A percentile compares a stretch with the other conserved stretches of the same genome.
Conservation (phyloP, 2,888 invertebrate species). For the Chirona hameri region DNA sequence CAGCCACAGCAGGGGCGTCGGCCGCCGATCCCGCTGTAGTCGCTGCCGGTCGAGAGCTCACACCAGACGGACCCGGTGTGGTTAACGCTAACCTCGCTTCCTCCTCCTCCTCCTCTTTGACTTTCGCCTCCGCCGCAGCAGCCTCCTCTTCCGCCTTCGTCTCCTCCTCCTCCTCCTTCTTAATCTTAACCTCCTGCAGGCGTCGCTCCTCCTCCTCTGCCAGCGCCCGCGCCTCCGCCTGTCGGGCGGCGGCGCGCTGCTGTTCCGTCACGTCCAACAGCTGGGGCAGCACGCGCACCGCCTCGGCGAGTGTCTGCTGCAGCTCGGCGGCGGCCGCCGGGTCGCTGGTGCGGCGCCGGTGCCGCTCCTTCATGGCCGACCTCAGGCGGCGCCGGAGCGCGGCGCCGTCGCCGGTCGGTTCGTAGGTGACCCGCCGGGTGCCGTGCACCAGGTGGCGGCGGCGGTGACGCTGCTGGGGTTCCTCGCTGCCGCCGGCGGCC, state of each 20-base stretch:
- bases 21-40: no score
- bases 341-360: not conserved
- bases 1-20: no score
- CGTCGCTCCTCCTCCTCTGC: not conserved
- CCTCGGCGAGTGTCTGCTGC: not conserved
- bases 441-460: slow-evolving; percentile 2
- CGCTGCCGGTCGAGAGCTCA: no score
- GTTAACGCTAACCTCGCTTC: not conserved
- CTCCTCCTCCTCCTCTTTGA: not conserved
- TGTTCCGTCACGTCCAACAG: not conserved
- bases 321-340: not conserved
- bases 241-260: not conserved
- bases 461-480: not conserved
- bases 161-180: not conserved
- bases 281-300: not conserved
- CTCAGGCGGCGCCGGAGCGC: not conserved
- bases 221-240: not conserved
- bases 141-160: not conserved
- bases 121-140: not conserved
- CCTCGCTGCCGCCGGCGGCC: not conserved
- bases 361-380: not conserved
- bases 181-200: not conserved
- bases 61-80: no score
- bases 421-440: not conserved
- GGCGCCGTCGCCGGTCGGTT: not conserved